Percentiles rank a stretch among this genome's conserved stretches.
These are phyloP conservation scores for Oceanodroma leucorhoa DNA, from an alignment of 2,797 vertebrate genomes.

Conservation along the genomic window DNA sequence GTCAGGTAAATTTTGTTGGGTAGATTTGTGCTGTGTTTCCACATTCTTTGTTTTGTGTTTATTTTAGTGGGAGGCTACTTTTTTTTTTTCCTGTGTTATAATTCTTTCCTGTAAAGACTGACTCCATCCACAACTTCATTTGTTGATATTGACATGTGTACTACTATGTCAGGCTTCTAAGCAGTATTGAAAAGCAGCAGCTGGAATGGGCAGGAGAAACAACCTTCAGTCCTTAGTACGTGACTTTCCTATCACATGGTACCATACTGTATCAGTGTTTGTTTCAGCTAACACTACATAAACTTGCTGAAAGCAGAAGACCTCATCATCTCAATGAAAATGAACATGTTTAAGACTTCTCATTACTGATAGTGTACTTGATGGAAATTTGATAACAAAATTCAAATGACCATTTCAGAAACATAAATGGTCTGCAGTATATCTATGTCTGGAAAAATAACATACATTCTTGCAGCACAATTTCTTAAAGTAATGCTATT, in stretches of 20 bases:
- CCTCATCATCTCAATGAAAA: constrained; percentile 9
- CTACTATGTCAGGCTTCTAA: constrained; percentile 35
- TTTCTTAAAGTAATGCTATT: constrained; percentile 19
- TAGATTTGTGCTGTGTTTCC: constrained; percentile 75
- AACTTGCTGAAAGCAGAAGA: constrained; percentile 41
- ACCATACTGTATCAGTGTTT: constrained; percentile 42
- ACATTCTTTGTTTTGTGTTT: constrained; percentile 73
- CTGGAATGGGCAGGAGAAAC: constrained; percentile 23
- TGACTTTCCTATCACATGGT: constrained; percentile 17
- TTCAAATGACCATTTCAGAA: constrained; percentile 5
- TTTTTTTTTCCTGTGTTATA: not conserved
- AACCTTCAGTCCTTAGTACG: constrained; percentile 8
- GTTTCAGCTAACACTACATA: constrained; percentile 1
- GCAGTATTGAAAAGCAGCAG: constrained; percentile 18
- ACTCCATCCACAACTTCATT: not conserved
- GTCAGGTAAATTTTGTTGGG: constrained; percentile 82
- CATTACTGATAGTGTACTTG: not conserved
- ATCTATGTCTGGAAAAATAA: not conserved
- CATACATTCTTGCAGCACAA: not conserved
- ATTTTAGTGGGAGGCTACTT: constrained; percentile 35
- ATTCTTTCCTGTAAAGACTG: not conserved
- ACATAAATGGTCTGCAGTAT: not conserved
- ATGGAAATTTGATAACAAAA: constrained; percentile 30
- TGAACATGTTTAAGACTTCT: not conserved
- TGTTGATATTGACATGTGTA: not conserved